A percentile compares a stretch with the other conserved stretches of the same genome.
These are phyloP conservation scores for Stegana nigrithorax DNA, from an alignment of 2,888 invertebrate species.

Conservation along the genomic window DNA sequence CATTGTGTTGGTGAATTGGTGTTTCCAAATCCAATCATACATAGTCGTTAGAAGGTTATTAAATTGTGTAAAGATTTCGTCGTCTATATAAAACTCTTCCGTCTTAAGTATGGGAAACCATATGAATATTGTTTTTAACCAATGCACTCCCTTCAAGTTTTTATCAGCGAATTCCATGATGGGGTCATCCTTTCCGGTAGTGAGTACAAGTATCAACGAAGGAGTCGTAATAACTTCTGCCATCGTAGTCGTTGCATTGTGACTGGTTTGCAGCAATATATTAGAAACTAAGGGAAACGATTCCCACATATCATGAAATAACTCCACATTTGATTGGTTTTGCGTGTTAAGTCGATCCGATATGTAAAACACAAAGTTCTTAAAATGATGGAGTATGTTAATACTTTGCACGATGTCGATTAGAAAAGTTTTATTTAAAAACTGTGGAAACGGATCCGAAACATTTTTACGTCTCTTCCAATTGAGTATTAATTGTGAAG, in stretches of 20 bases:
- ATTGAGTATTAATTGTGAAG: too few relatives aligned
- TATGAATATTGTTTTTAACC: constrained; percentile 53
- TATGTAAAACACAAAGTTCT: constrained; percentile 54
- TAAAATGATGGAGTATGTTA: constrained; percentile 42
- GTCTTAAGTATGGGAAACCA: constrained; percentile 39
- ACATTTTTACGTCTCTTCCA: too few relatives aligned
- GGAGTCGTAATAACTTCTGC: constrained; percentile 47
- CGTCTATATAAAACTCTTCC: constrained; percentile 22
- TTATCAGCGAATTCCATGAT: constrained; percentile 53
- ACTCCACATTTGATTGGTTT: constrained; percentile 27
- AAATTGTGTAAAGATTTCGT: constrained; percentile 28
- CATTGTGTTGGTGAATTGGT: constrained; percentile 51
- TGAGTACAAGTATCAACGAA: constrained; percentile 46
- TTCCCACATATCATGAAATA: constrained; percentile 42
- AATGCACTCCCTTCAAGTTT: constrained; percentile 41
- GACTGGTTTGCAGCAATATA: constrained; percentile 34
- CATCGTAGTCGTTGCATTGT: constrained; percentile 31
- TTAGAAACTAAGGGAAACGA: constrained; percentile 44
- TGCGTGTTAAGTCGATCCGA: constrained; percentile 45
- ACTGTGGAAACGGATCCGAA: too few relatives aligned
- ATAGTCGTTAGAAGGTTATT: constrained; percentile 25
- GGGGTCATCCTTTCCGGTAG: constrained; percentile 47
- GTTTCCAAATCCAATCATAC: constrained; percentile 49
- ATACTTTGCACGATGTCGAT: constrained; percentile 41
- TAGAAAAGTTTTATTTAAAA: constrained; percentile 39